Evolutionary conservation across 2,113 vertebrate genomes (phyloP).

Genomic region (Heptranchias perlo): DNA sequence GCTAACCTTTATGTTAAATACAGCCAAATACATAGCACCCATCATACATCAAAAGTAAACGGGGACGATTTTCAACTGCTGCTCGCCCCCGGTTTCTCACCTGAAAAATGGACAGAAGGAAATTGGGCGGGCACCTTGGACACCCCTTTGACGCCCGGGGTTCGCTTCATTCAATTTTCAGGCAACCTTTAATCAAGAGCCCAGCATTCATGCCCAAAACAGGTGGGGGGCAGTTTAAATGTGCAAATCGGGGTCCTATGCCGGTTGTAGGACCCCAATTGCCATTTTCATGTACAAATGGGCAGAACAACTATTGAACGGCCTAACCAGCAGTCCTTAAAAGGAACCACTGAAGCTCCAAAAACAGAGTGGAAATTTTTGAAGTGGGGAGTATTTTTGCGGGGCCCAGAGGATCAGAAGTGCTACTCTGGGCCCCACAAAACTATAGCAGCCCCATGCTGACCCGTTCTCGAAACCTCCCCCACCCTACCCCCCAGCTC

Average conservation of each 20-base stretch:
- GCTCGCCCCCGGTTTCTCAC: not conserved
- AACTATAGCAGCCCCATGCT: no score
- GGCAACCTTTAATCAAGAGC: not conserved
- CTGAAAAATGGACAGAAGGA: not conserved
- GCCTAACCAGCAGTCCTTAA: no score
- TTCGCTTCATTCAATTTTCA: not conserved
- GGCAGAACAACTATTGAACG: not conserved
- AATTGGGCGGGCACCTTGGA: not conserved
- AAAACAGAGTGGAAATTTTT: no score
- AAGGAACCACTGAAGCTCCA: no score
- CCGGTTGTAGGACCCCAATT: not conserved
- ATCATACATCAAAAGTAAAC: not conserved
- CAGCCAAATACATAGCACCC: conserved; percentile 37
- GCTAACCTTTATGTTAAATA: conserved; percentile 41
- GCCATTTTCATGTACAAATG: not conserved
- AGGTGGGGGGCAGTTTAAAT: not conserved
- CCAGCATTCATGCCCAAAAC: not conserved
- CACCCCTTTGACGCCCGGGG: not conserved
- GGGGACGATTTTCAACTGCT: not conserved
- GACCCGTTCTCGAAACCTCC: no score
- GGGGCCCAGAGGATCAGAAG: no score
- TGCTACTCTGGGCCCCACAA: no score
- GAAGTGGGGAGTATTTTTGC: no score
- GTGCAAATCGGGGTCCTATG: not conserved
- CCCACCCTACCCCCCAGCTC: no score